Conservation (phyloP, 2,113 vertebrate genomes). For the Zapus hudsonius region DNA sequence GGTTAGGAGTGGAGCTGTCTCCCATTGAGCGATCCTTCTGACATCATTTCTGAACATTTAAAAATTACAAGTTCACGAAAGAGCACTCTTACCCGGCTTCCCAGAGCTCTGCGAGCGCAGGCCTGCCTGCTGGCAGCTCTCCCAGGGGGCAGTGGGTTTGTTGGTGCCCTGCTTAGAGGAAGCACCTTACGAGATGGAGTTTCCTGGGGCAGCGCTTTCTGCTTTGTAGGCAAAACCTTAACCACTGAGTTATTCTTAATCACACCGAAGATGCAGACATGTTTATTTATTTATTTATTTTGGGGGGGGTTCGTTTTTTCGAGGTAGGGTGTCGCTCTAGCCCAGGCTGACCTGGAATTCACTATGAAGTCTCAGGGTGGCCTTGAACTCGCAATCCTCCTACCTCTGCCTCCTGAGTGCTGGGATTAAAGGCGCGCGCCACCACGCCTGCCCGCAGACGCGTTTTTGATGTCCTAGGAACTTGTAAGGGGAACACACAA, state of each 20-base stretch:
- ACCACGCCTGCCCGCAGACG: too few species aligned
- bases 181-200: not conserved
- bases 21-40: conserved; percentile 36
- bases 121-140: not conserved
- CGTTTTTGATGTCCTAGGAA: not conserved
- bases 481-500: not conserved
- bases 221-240: too few species aligned
- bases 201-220: not conserved
- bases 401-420: too few species aligned
- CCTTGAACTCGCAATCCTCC: too few species aligned
- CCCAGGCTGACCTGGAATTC: too few species aligned
- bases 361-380: too few species aligned
- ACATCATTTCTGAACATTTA: conserved; percentile 25
- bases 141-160: not conserved
- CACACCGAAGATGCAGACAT: not conserved
- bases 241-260: rapidly evolving
- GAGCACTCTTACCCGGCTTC: not conserved
- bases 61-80: conserved; percentile 13
- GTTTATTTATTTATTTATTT: too few species aligned
- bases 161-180: not conserved
- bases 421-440: too few species aligned
- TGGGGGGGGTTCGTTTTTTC: too few species aligned
- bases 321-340: too few species aligned
- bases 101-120: not conserved
- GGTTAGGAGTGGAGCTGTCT: conserved; percentile 17